phyloP scores from a whole-genome alignment of 2,113 vertebrate genomes.

The Labeo rohita region DNA sequence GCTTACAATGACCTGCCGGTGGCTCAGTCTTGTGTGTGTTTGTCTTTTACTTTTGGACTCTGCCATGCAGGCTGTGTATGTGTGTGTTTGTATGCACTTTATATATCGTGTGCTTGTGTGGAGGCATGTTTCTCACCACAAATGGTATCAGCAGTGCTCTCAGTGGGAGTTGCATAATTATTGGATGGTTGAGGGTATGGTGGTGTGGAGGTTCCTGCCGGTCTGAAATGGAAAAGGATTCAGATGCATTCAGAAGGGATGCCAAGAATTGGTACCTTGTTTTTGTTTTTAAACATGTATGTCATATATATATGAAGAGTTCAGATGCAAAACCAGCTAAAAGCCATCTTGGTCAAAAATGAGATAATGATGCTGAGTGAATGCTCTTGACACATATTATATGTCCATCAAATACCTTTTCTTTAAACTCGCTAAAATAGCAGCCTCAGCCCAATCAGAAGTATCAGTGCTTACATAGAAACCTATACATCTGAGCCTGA shows the following conservation, averaged over 20 bases:
- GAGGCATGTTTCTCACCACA: neutral
- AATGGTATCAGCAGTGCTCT: constrained; percentile 6
- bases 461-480: too few relatives aligned
- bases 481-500: too few relatives aligned
- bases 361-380: too few relatives aligned
- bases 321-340: too few relatives aligned
- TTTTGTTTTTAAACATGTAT: too few relatives aligned
- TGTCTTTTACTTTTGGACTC: neutral
- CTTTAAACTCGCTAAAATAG: too few relatives aligned
- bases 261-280: neutral
- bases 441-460: too few relatives aligned
- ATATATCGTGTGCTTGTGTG: constrained; percentile 57
- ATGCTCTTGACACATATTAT: too few relatives aligned
- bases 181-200: constrained; percentile 41
- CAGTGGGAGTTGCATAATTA: constrained; percentile 45
- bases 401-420: too few relatives aligned
- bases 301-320: too few relatives aligned
- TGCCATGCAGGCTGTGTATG: neutral
- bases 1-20: neutral
- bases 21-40: neutral
- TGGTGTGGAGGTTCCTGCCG: neutral
- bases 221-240: neutral
- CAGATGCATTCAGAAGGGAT: neutral
- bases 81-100: neutral
- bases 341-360: too few relatives aligned